Conservation (phyloP, 2,888 invertebrate genomes). For the Acronicta alni region DNA sequence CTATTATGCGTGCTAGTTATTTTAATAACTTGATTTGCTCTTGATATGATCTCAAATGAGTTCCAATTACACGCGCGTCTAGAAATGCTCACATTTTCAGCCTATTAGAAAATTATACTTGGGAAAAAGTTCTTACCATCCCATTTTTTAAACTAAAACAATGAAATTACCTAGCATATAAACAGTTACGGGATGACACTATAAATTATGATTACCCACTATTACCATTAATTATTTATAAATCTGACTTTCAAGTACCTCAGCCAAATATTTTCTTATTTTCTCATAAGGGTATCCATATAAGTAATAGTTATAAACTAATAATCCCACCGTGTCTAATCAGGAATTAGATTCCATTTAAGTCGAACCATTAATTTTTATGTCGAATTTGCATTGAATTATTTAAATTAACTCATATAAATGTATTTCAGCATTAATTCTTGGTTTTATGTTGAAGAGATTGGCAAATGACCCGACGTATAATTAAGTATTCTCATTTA, state of each 20-base stretch:
- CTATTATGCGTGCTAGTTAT: constrained; percentile 18
- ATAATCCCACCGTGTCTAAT: constrained; percentile 53
- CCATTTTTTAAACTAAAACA: constrained; percentile 5
- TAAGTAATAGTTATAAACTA: constrained; percentile 40
- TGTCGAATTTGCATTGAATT: constrained; percentile 57
- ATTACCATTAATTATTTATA: constrained; percentile 30
- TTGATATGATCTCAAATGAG: too few species aligned
- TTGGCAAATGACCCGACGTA: constrained; percentile 39
- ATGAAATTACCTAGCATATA: constrained; percentile 3
- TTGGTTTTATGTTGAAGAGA: constrained; percentile 46
- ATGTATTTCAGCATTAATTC: constrained; percentile 48
- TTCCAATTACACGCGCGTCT: neutral
- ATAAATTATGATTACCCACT: constrained; percentile 24
- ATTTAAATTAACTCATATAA: constrained; percentile 51
- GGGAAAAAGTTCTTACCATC: neutral
- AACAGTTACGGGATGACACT: constrained; percentile 1
- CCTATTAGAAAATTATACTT: too few species aligned
- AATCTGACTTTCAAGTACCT: constrained; percentile 38
- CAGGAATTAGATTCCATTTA: constrained; percentile 51
- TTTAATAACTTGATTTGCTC: constrained; percentile 30
- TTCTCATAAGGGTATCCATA: constrained; percentile 33
- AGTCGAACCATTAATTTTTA: constrained; percentile 55
- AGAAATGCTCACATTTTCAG: constrained; percentile 14
- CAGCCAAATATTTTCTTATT: constrained; percentile 40
- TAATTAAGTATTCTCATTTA: constrained; percentile 45